Base-by-base conservation (phyloP, 2,113 vertebrate species). In the Chionodraco myersi region DNA sequence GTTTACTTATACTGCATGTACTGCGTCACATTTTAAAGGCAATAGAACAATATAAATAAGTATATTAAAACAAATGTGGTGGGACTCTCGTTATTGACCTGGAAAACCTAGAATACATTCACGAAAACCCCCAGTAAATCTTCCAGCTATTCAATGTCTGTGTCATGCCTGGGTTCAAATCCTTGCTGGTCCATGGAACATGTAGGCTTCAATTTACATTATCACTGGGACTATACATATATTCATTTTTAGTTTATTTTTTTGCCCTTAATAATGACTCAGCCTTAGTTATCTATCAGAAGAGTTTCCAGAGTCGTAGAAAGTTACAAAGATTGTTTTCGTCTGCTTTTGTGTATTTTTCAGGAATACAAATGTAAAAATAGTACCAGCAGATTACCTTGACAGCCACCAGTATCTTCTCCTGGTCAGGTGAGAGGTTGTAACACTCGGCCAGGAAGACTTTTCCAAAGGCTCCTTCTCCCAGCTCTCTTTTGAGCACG, bases 381-480 rank as follows among this genome's bases (percentile, higher is more conserved):
- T 30, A 54, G 18, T 26, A 59, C 34, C 14, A 76, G 54, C n/a
- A 65, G 15, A 16, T 89, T 96, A 99, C 98, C 97, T 99, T 99
- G 84, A 99, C 98, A 60, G 98, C 98, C 87, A 99, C 98, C 85
- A 99, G 95, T 86, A 99, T 97, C 94, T 99, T 99, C 84, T 98
- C 97, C 88, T 98, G 97, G 80, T 99, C 97, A 0, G 97, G 95
- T 78, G 95, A 97, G 61, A 99, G 95, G 92, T 99, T 99, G 88
- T 98, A 99, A 89, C 98, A 99, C 90, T 99, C 98, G 0, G 98
- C 98, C 81, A 99, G 92, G 91, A 99, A 99, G 75, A 99, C 98
- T 94, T 99, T 99, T 26, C 98, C 98, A 75, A 99, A 99, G 59
- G 98, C 98, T 86, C 98, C 98, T 94, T 99, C 98, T 77, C 98